Evolutionary conservation across 2,113 vertebrate species (phyloP).

Genomic region (Echinops telfairi): DNA sequence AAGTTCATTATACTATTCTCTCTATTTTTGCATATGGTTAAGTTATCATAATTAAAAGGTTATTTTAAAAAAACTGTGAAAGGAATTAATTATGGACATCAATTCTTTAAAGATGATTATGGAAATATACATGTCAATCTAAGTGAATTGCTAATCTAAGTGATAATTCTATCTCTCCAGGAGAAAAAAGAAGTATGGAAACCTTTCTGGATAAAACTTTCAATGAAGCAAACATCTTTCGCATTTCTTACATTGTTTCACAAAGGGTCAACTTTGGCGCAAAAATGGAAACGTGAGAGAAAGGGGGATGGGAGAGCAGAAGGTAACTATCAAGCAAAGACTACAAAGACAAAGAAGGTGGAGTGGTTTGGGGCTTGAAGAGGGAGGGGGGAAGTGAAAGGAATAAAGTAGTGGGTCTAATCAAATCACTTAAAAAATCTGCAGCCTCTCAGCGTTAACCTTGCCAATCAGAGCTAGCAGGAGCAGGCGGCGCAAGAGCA

Average conservation of each 20-base stretch:
- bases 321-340: conserved; percentile 83
- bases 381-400: conserved; percentile 81
- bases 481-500: conserved; percentile 84
- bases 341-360: conserved; percentile 94
- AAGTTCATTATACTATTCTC: not conserved
- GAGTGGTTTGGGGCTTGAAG: conserved; percentile 72
- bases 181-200: not conserved
- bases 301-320: too few species aligned
- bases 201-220: conserved; percentile 26
- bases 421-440: conserved; percentile 93
- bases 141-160: not conserved
- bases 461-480: conserved; percentile 90
- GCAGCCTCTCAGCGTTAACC: conserved; percentile 93
- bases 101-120: conserved; percentile 17
- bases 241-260: conserved; percentile 80
- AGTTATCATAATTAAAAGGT: conserved; percentile 27
- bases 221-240: conserved; percentile 54
- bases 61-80: conserved; percentile 27
- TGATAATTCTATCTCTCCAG: not conserved
- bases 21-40: conserved; percentile 33
- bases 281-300: conserved; percentile 75
- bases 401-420: conserved; percentile 91
- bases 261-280: conserved; percentile 74
- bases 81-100: conserved; percentile 9
- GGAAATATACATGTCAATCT: conserved; percentile 29